Conservation (phyloP, 2,888 invertebrate genomes). For the Ophion obscuratus region DNA sequence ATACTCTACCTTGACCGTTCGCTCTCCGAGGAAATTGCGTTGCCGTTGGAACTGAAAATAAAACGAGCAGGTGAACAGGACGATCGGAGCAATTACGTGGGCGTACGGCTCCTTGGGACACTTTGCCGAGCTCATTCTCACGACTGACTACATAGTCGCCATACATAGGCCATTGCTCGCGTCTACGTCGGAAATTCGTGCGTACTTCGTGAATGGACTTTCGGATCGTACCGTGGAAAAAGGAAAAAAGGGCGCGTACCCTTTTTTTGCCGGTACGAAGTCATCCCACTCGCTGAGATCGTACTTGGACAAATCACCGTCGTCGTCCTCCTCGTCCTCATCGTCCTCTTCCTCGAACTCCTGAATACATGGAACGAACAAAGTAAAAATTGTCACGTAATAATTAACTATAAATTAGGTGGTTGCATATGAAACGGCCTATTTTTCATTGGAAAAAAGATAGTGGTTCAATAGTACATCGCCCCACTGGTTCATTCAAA, state of each 20-base stretch:
- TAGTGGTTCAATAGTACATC: too few species aligned
- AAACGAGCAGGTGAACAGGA: background rate
- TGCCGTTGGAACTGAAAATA: constrained; percentile 77
- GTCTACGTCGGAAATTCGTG: background rate
- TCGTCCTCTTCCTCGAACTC: constrained; percentile 83
- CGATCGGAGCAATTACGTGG: background rate
- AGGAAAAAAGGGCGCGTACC: constrained; percentile 70
- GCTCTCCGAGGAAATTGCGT: constrained; percentile 74
- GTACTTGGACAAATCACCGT: constrained; percentile 86
- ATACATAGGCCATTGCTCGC: background rate
- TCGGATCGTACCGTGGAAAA: background rate
- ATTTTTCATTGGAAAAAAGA: background rate
- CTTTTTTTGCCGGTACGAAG: constrained; percentile 79
- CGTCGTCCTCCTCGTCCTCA: constrained; percentile 85
- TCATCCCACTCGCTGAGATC: constrained; percentile 86
- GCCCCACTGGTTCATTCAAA: too few species aligned
- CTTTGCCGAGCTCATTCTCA: background rate
- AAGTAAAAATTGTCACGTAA: background rate
- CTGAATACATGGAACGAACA: constrained; percentile 59
- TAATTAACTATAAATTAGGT: background rate
- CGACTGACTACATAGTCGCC: background rate
- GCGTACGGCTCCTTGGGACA: background rate
- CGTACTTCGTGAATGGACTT: background rate
- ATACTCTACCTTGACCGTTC: constrained; percentile 79
- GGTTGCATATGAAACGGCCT: background rate